phyloP scores from a whole-genome alignment of 2,888 invertebrate genomes.

The Drosophila koepferae region DNA sequence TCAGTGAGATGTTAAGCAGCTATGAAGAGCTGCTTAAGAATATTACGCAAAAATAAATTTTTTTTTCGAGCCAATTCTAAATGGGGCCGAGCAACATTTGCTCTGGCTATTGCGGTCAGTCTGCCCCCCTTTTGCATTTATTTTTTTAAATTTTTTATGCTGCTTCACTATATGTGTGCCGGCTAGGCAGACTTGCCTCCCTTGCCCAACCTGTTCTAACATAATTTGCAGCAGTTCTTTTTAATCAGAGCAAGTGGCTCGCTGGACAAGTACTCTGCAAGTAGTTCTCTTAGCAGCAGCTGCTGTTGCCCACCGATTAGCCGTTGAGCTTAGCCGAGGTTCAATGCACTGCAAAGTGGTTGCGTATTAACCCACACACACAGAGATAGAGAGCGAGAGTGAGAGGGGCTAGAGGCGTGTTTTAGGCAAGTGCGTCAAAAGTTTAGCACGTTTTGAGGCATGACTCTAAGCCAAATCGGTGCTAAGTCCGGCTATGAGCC shows the following conservation, averaged over 20 bases:
- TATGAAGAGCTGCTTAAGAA: constrained; percentile 17
- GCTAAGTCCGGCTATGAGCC: constrained; percentile 62
- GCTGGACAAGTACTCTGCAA: constrained; percentile 20
- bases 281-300: constrained; percentile 29
- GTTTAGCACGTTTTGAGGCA: constrained; percentile 50
- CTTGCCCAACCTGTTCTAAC: constrained; percentile 33
- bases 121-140: not conserved
- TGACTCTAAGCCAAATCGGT: constrained; percentile 66
- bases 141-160: constrained; percentile 10
- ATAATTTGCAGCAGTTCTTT: constrained; percentile 57
- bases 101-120: constrained; percentile 49
- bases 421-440: constrained; percentile 53
- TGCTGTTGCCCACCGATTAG: constrained; percentile 62
- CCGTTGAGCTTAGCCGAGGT: constrained; percentile 35
- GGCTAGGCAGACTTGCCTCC: constrained; percentile 9
- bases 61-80: constrained; percentile 40
- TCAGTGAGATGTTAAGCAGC: constrained; percentile 15
- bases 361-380: constrained; percentile 29
- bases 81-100: constrained; percentile 36
- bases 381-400: not conserved
- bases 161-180: constrained; percentile 30
- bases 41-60: constrained; percentile 22
- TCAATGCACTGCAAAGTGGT: constrained; percentile 64
- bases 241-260: constrained; percentile 60
- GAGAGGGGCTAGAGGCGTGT: not conserved